phyloP scores from a whole-genome alignment of 2,113 vertebrate genomes.

The Laterallus jamaicensis region DNA sequence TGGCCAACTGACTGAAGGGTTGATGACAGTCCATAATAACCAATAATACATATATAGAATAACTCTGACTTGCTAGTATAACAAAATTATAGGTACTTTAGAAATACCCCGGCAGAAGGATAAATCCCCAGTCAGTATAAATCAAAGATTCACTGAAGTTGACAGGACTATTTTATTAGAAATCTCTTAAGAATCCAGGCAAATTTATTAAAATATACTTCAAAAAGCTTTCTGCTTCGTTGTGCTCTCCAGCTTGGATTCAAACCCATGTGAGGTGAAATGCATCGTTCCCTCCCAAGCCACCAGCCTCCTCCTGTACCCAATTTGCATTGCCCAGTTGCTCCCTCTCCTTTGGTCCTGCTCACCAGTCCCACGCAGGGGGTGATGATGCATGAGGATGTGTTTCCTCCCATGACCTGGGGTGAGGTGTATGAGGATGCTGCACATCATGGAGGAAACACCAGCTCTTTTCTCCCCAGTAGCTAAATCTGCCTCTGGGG shows the following conservation, averaged over 20 bases:
- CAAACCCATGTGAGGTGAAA: background rate
- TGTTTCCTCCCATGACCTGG: rapidly evolving
- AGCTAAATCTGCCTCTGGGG: background rate
- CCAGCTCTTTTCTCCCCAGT: rapidly evolving
- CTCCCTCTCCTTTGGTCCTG: rapidly evolving
- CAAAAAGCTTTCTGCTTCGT: background rate
- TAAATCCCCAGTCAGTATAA: constrained; percentile 35
- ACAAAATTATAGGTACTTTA: constrained; percentile 55
- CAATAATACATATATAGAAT: constrained; percentile 56
- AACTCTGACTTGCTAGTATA: constrained; percentile 7
- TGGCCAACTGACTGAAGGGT: constrained; percentile 63
- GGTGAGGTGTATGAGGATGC: background rate
- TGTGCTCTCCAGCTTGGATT: background rate
- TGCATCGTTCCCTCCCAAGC: rapidly evolving
- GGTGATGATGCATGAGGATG: no score
- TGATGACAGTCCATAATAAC: constrained; percentile 67
- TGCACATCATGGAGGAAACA: rapidly evolving
- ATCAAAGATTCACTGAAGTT: constrained; percentile 39
- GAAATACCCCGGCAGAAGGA: constrained; percentile 29
- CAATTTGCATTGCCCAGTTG: rapidly evolving
- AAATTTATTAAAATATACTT: background rate
- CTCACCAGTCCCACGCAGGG: background rate
- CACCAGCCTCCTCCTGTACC: background rate
- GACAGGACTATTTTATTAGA: constrained; percentile 46
- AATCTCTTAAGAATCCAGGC: constrained; percentile 24